Evolutionary conservation across 2,888 invertebrate species (phyloP).

Genomic region (Andricus quercusramuli): DNA sequence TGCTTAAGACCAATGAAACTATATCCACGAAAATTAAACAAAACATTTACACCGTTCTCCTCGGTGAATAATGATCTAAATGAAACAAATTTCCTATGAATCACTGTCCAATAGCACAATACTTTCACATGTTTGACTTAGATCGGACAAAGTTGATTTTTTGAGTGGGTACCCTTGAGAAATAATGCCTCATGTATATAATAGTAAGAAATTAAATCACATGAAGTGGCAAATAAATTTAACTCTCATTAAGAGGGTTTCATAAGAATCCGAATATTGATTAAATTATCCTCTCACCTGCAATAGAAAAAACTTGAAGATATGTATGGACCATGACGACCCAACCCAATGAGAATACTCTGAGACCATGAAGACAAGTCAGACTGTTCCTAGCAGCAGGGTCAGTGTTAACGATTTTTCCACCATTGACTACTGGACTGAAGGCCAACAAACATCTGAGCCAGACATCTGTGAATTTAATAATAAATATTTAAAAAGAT

Average conservation of each 20-base stretch:
- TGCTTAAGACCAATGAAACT: no score
- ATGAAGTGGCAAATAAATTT: no score
- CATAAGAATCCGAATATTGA: background rate
- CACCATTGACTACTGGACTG: slow-evolving; percentile 87
- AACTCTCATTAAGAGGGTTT: background rate
- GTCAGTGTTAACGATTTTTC: slow-evolving; percentile 87
- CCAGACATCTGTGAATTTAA: slow-evolving; percentile 80
- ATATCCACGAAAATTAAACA: no score
- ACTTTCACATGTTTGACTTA: no score
- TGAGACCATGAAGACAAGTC: slow-evolving; percentile 88
- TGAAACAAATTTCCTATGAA: no score
- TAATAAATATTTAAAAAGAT: background rate
- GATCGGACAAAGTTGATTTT: no score
- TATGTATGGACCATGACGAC: slow-evolving; percentile 93
- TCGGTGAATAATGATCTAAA: no score
- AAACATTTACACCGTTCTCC: no score
- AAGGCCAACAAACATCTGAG: slow-evolving; percentile 86
- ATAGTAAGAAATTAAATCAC: no score
- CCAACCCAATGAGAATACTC: slow-evolving; percentile 89
- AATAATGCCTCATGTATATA: no score
- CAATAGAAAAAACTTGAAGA: slow-evolving; percentile 88
- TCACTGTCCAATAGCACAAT: no score
- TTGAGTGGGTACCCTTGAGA: no score
- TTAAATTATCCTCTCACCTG: slow-evolving; percentile 74
- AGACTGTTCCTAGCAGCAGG: slow-evolving; percentile 87